Base-by-base conservation (phyloP, 2,797 vertebrate genomes). In the Hippopotamyrus pictus region DNA sequence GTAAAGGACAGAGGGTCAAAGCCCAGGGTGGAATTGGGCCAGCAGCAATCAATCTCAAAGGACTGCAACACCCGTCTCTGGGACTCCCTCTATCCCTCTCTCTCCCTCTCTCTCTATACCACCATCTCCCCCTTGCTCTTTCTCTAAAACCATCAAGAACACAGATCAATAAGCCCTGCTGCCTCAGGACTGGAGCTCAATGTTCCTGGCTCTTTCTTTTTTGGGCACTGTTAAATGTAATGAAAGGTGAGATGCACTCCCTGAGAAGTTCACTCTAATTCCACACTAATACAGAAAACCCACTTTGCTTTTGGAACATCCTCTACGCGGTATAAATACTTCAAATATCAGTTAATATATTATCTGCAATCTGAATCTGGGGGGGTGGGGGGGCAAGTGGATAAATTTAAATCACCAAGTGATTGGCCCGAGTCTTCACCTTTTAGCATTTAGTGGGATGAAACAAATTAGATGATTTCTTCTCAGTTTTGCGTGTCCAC, bases 1-100 rank as follows among this genome's bases (percentile, higher is more conserved):
- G 93, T 95, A 96, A 93, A 96, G 95, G 96, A 96, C 95, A 93
- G 94, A 93, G 91, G 96, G 96, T 96, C 95, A 95, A 92, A 95
- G 94, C 94, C 92, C 93, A 93, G 92, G 90, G 93, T 95, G 96
- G 95, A 96, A 94, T 90, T 91, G 91, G 92, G 96, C 95, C 96
- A 96, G 94, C 92, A 94, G 92, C 93, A 92, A 96, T 96, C 95
- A 95, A 96, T 96, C 95, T 95, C 91, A 5, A 93, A 54, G 29
- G 94, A 95, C 93, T 93, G 93, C 93, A 94, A 96, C 96, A 96
- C 95, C 95, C 96, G 95, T 96, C 95, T 94, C 93, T 93, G 95
- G 94, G 94, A 95, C 94, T 95, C 93, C 94, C 95, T 94, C 91
- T 91, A 94, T 95, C 93, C 94, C 85, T 54, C 62, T 88, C 89